Percentiles rank a stretch among this genome's conserved stretches.
These are phyloP conservation scores for Macrosteles quadrilineatus DNA, from an alignment of 1,140 invertebrate genomes.

Conservation along the genomic window DNA sequence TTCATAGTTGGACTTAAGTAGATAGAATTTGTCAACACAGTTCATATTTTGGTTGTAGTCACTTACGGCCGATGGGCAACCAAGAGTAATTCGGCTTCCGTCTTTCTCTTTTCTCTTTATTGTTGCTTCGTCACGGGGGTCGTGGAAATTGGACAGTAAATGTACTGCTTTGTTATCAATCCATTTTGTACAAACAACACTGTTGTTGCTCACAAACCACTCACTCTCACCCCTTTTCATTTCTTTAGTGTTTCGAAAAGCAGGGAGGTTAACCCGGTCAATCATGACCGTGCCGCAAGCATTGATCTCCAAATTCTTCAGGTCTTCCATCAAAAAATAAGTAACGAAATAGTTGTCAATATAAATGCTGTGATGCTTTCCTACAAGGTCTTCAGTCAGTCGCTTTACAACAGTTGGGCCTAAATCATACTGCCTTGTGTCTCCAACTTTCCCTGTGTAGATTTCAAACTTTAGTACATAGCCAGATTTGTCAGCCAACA, in stretches of 20 bases:
- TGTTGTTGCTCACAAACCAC: conserved; percentile 31
- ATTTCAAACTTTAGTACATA: conserved; percentile 38
- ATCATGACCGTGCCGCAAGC: conserved; percentile 40
- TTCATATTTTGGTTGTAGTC: conserved; percentile 51
- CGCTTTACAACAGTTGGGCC: conserved; percentile 38
- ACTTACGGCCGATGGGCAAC: conserved; percentile 44
- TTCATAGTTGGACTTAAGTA: conserved; percentile 46
- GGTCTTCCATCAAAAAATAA: conserved; percentile 36
- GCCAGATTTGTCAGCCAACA: conserved; percentile 28
- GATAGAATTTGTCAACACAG: conserved; percentile 49
- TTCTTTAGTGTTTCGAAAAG: conserved; percentile 33
- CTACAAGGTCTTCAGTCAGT: conserved; percentile 9
- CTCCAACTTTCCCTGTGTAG: conserved; percentile 38
- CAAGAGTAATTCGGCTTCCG: conserved; percentile 36
- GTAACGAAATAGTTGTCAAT: conserved; percentile 44
- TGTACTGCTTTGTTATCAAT: conserved; percentile 28
- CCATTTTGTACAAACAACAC: conserved; percentile 23
- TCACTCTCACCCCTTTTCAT: conserved; percentile 41
- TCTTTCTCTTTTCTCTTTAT: conserved; percentile 35
- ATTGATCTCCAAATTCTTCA: conserved; percentile 35
- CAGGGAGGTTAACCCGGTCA: conserved; percentile 36
- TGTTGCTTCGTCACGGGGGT: conserved; percentile 11
- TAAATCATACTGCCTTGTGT: conserved; percentile 28
- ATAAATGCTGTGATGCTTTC: conserved; percentile 40
- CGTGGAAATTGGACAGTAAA: conserved; percentile 36